Base-by-base conservation (phyloP, 53 echinoderm and acorn worm species). In the Crossaster papposus region DNA sequence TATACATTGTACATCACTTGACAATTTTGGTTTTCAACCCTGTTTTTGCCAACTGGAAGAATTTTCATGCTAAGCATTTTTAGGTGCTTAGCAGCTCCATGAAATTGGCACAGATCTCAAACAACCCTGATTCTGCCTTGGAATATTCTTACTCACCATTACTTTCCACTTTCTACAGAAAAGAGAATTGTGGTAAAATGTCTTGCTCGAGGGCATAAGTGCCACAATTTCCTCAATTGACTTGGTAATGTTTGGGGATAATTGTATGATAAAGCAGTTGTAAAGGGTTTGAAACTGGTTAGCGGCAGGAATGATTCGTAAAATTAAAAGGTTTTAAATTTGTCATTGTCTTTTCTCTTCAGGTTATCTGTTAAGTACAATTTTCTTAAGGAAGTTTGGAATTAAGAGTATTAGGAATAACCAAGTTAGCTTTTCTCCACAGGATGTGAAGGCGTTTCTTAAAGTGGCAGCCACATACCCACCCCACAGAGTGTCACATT, bases 401-500 rank as follows among this genome's bases (percentile, higher is more conserved):
- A 74, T 74, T 32, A 35, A 33, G 31, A 18, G 36, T 14, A 2
- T 79, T 50, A 6, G 22, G 51, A 28, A 23, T 79, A 79, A 79
- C 24, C 58, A 6, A 18, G 29, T 30, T 26, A 74, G 75, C 54
- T 76, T 58, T 75, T 72, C 38, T 77, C 37, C 23, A n/a, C 77
- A 87, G 87, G 63, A 87, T 34, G 87, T 54, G 11, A 22, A 75
- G 7, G 52, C 54, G 36, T 87, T 87, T 77, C 26, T 87, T 34
- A 36, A 58, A 4, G 28, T 36, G 35, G 58, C 87, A 6, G 87
- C 87, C 35, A 51, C 32, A 55, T 87, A 77, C 35, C 87, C 87
- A 3, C 87, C 87, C 1, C 31, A 87, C 77, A 55, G 44, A 24
- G 76, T 62, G 34, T 63, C 55, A 63, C 77, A 77, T 62, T 77